A percentile compares a stretch with the other conserved stretches of the same genome.
Evolutionary conservation across 2,113 vertebrate genomes (phyloP).

Genomic region (Ellobius talpinus): DNA sequence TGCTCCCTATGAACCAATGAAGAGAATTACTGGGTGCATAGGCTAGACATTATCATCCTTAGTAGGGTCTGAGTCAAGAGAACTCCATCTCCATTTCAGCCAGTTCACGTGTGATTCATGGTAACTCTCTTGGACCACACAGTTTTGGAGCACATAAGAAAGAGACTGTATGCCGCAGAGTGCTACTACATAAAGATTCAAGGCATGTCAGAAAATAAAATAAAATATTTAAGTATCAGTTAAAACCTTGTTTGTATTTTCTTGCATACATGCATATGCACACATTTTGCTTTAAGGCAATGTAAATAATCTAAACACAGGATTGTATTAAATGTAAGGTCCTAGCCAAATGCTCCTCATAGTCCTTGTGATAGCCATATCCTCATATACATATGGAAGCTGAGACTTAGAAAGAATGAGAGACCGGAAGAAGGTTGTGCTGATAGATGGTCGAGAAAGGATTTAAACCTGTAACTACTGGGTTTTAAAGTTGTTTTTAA

Average conservation of each 20-base stretch:
- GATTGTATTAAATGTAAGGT: not conserved
- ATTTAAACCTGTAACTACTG: not conserved
- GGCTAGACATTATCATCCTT: not conserved
- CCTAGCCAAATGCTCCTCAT: not conserved
- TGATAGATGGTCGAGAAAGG: not conserved
- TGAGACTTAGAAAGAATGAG: not conserved
- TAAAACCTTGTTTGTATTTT: not conserved
- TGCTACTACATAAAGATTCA: not conserved
- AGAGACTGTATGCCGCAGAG: not conserved
- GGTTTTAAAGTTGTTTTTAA: not conserved
- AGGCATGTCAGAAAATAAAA: constrained; percentile 25
- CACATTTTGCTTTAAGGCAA: not conserved
- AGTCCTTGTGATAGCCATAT: not conserved
- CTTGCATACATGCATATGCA: not conserved
- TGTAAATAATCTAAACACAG: not conserved
- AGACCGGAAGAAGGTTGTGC: not conserved
- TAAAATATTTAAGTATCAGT: not conserved
- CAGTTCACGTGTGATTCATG: not conserved
- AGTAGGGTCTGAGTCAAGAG: not conserved
- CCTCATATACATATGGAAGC: not conserved
- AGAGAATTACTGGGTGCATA: not conserved
- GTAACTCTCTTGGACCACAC: not conserved
- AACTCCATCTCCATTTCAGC: not conserved
- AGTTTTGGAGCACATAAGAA: not conserved
- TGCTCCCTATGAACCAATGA: not conserved